Base-by-base conservation (phyloP, 2,113 vertebrate species). In the Eurystomus gularis region DNA sequence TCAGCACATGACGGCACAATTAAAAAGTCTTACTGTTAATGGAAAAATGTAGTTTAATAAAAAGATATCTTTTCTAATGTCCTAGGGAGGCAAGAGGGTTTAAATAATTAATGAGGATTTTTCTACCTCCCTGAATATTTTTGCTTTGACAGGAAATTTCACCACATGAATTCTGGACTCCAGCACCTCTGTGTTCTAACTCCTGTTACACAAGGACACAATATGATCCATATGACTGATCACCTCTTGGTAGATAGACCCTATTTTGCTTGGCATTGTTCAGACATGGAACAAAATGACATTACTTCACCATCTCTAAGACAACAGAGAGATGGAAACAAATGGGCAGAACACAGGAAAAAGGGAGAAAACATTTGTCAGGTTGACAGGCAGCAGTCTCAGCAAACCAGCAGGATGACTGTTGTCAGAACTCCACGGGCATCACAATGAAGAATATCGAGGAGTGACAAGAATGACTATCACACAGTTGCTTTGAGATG, bases 311-410 rank as follows among this genome's bases (percentile, higher is more conserved):
- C n/a, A 28, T 60, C 64, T 73, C 68, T 55, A 61, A 66, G 55
- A 89, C 52, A 92, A 86, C n/a, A 58, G 46, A 90, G 84, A 73
- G 55, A 92, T 66, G 55, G 93, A 94, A 95, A 95, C 72, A 96
- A 95, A 94, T 76, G 55, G 81, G 44, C 42, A 86, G 83, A 82
- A 68, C 64, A 71, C 23, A 68, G 39, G 55, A 55, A 51, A 81
- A 77, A 83, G 51, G 82, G 80, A 78, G 64, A 52, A 31, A 26
- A 49, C 82, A 88, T 94, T 60, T 13, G 5, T 95, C 91, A 92
- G 69, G 4, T 11, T 70, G 88, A 94, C 95, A 96, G 83, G 86
- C 60, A 88, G 88, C 51, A 60, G 82, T 12, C 76, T 88, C 86
- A 88, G 86, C 93, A 95, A 90, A 90, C 26, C 70, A 49, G 44